Conservation (phyloP, 2,797 vertebrate species). For the Protonibea diacanthus region DNA sequence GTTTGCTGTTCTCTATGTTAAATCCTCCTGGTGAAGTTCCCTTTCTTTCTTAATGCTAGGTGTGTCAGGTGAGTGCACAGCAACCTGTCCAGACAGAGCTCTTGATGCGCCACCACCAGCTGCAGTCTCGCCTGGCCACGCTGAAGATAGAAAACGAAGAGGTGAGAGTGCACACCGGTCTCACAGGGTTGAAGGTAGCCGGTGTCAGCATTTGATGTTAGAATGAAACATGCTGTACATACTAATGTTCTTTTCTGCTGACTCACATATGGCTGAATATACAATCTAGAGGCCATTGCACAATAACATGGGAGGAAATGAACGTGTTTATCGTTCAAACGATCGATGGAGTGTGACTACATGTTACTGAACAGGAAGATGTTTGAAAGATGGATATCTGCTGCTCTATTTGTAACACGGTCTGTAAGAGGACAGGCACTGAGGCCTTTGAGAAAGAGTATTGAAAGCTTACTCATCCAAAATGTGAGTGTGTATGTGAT, state of each 20-base stretch:
- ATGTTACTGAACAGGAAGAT: conserved; percentile 7
- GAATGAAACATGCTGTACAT: neutral
- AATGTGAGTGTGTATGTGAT: neutral
- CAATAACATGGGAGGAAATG: conserved; percentile 15
- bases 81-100: conserved; percentile 98
- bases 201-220: conserved; percentile 31
- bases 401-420: neutral
- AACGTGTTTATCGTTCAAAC: conserved; percentile 27
- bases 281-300: neutral
- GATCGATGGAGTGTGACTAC: neutral
- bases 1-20: conserved; percentile 18
- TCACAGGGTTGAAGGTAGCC: neutral
- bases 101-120: conserved; percentile 97
- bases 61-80: conserved; percentile 97
- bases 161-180: conserved; percentile 82
- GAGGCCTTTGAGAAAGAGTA: neutral
- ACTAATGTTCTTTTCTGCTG: conserved; percentile 7
- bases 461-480: neutral
- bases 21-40: conserved; percentile 19
- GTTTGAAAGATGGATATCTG: conserved; percentile 18
- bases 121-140: conserved; percentile 96
- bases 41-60: conserved; percentile 80
- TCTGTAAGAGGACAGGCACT: neutral
- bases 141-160: conserved; percentile 99
- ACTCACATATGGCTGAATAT: conserved; percentile 3